Base-by-base conservation (phyloP, 2,113 vertebrate genomes). In the Caretta caretta region DNA sequence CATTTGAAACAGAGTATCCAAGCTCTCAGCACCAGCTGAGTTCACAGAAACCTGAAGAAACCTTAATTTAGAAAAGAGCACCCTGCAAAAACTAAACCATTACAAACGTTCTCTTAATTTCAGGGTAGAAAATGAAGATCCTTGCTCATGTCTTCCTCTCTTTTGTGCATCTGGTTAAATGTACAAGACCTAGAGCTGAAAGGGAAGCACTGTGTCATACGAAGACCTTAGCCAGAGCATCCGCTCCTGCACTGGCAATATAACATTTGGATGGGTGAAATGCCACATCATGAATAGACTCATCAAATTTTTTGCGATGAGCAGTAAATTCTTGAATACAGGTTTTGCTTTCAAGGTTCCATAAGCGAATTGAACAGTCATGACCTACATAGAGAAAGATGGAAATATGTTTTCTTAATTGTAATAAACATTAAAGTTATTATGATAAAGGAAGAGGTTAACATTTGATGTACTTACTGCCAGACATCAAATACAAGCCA, bases 321-420 rank as follows among this genome's bases (percentile, higher is more conserved):
- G 99, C 99, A 10, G 99, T 99, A 98, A 99, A 99, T 96, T 99
- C 99, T 91, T 99, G 99, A 97, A 99, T 99, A 98, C 99, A 99
- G 11, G 99, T 99, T 98, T 99, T 99, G 98, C 99, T 99, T 97
- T 99, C 99, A 96, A 99, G 99, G 98, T 99, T 99, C 99, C 99
- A 99, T 95, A 99, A 98, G 78, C 99, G 99, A 97, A 99, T 99
- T 0, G 99, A 99, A 98, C 99, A 99, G 98, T 99, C 99, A 9
- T 99, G 99, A 98, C 99, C 99, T 99, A 98, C 48, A 92, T 94
- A 96, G 95, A 84, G 84, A 6, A 56, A 82, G 56, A 97, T 90
- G 56, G 49, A 82, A 88, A 84, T 57, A 92, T 94, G 93, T 85
- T 20, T 83, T 96, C 95, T 46, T 27, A 82, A 93, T 87, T 91